Percentiles rank a stretch among this genome's conserved stretches.
Evolutionary conservation across 2,888 invertebrate genomes (phyloP).

Genomic region (Tetanocera ferruginea): DNA sequence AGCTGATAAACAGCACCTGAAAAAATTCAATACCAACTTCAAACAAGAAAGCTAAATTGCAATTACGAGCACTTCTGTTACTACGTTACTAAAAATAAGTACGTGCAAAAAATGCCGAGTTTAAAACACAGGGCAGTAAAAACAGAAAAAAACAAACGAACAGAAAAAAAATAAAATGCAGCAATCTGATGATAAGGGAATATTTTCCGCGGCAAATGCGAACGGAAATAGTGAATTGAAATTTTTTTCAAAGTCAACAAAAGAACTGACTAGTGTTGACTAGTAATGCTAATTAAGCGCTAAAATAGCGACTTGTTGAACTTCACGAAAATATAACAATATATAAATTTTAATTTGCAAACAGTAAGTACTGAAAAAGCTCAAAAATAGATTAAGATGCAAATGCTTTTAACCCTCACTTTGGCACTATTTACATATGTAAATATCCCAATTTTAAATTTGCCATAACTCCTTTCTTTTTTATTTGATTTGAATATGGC

Average conservation of each 20-base stretch:
- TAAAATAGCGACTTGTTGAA: too few species aligned
- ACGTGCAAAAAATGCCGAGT: neutral
- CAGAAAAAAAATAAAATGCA: neutral
- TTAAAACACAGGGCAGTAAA: neutral
- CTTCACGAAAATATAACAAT: too few species aligned
- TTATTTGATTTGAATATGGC: too few species aligned
- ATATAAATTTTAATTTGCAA: too few species aligned
- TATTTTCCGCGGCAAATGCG: neutral
- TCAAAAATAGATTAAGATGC: too few species aligned
- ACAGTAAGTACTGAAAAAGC: too few species aligned
- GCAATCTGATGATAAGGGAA: neutral
- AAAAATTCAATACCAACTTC: slow-evolving; percentile 9
- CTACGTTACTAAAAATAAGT: slow-evolving; percentile 31
- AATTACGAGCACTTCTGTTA: slow-evolving; percentile 52
- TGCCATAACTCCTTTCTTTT: too few species aligned
- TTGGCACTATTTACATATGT: too few species aligned
- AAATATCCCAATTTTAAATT: too few species aligned
- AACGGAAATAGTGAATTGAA: neutral
- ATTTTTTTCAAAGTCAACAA: neutral
- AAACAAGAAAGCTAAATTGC: slow-evolving; percentile 61
- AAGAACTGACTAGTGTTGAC: too few species aligned
- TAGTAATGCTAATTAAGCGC: too few species aligned
- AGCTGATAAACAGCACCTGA: neutral
- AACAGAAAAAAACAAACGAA: neutral
- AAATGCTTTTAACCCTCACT: too few species aligned